Evolutionary conservation across 2,888 invertebrate genomes (phyloP).

Genomic region (Gerosis bhagava): DNA sequence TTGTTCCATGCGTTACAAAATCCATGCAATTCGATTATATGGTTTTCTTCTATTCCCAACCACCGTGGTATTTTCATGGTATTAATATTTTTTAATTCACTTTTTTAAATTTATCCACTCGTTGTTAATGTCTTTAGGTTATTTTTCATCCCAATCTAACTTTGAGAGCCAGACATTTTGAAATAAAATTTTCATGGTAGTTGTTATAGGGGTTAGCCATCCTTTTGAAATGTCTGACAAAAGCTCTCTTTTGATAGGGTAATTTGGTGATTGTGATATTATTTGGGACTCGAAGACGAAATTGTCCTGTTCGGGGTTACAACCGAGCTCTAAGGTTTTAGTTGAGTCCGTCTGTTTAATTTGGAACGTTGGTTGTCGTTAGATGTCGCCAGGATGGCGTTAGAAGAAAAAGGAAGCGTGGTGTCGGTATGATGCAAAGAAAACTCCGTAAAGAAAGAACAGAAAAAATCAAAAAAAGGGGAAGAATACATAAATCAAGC

Average conservation of each 20-base stretch:
- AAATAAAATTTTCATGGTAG: constrained; percentile 13
- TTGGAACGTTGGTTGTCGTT: constrained; percentile 2
- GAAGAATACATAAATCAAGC: no score
- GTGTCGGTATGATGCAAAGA: no score
- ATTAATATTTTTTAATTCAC: constrained; percentile 11
- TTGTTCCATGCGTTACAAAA: constrained; percentile 20
- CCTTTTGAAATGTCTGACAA: constrained; percentile 18
- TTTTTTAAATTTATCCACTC: constrained; percentile 2
- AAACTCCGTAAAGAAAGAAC: no score
- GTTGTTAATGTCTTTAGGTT: constrained; percentile 1
- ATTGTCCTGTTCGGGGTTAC: constrained; percentile 17
- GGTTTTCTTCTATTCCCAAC: constrained; percentile 7
- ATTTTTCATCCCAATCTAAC: constrained; percentile 13
- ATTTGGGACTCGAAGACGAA: constrained; percentile 12
- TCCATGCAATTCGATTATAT: constrained; percentile 21
- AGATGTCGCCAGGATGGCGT: no score
- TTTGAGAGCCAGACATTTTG: constrained; percentile 2
- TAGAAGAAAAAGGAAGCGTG: no score
- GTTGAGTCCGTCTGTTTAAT: constrained; percentile 9
- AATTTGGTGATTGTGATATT: neutral
- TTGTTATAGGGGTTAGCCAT: constrained; percentile 9
- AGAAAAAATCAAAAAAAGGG: no score
- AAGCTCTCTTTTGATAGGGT: constrained; percentile 1
- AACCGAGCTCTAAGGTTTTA: constrained; percentile 23
- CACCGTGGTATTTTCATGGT: constrained; percentile 17